These are phyloP conservation scores for Buathra laborator DNA, from an alignment of 2,888 invertebrate species.

Conservation along the genomic window DNA sequence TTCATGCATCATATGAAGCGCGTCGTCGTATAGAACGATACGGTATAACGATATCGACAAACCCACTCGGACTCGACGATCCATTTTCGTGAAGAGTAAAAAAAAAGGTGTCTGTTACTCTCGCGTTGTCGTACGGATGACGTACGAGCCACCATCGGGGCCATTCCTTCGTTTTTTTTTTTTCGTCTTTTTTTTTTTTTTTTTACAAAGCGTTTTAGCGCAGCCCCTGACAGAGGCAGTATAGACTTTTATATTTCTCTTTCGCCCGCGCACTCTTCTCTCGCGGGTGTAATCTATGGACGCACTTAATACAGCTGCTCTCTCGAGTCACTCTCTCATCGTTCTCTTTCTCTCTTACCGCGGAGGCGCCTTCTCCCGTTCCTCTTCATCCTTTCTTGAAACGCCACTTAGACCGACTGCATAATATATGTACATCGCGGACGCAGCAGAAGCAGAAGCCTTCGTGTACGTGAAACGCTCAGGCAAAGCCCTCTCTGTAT, in stretches of 20 bases:
- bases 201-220: constrained; percentile 80
- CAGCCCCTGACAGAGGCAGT: constrained; percentile 66
- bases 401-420: constrained; percentile 81
- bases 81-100: constrained; percentile 59
- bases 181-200: constrained; percentile 68
- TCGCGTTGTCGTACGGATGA: constrained; percentile 73
- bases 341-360: constrained; percentile 72
- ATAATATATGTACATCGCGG: constrained; percentile 81
- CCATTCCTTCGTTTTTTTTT: constrained; percentile 69
- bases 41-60: constrained; percentile 46
- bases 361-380: constrained; percentile 73
- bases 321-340: constrained; percentile 75
- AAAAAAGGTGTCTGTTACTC: constrained; percentile 63
- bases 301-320: constrained; percentile 84
- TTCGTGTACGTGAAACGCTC: constrained; percentile 29
- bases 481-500: constrained; percentile 6
- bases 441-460: constrained; percentile 71
- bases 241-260: constrained; percentile 65
- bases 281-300: constrained; percentile 82
- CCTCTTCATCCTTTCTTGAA: constrained; percentile 70
- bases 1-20: neutral
- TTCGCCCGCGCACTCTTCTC: constrained; percentile 47
- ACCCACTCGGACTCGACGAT: constrained; percentile 50
- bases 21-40: neutral
- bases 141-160: constrained; percentile 76